Evolutionary conservation across 1,140 invertebrate genomes (phyloP).

Genomic region (Carposina sasakii): DNA sequence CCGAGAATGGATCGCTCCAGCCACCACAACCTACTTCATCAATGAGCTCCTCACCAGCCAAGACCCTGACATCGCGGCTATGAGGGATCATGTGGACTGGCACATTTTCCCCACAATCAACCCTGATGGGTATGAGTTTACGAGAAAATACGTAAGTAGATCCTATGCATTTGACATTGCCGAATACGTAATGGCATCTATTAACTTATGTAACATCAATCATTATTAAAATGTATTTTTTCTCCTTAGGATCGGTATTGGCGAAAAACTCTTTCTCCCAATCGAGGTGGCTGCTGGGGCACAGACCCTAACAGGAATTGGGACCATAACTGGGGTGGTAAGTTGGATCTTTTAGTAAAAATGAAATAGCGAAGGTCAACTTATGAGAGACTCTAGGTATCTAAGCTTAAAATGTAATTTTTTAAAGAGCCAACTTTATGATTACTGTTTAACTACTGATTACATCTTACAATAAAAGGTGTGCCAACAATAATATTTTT

Average conservation of each 20-base stretch:
- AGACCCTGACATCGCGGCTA: constrained; percentile 40
- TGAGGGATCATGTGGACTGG: constrained; percentile 76
- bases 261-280: constrained; percentile 81
- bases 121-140: constrained; percentile 76
- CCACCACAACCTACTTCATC: constrained; percentile 77
- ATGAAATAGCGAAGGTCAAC: too few relatives aligned
- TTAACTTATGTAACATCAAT: too few relatives aligned
- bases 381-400: too few relatives aligned
- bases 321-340: constrained; percentile 77
- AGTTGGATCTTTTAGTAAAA: too few relatives aligned
- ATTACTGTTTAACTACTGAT: background rate
- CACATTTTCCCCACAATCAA: constrained; percentile 76
- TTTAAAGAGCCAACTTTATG: too few relatives aligned
- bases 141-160: constrained; percentile 35
- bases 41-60: constrained; percentile 73
- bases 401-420: too few relatives aligned
- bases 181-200: too few relatives aligned
- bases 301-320: constrained; percentile 85
- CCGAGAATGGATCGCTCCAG: constrained; percentile 80
- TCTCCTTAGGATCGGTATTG: constrained; percentile 77
- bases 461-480: background rate
- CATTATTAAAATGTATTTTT: too few relatives aligned
- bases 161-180: too few relatives aligned
- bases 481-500: too few relatives aligned
- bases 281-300: constrained; percentile 73